Evolutionary conservation across 2,888 invertebrate genomes (phyloP), one percentile per base, ranked within the genome.

Genomic region (Liopterus haemorrhoidalis): DNA sequence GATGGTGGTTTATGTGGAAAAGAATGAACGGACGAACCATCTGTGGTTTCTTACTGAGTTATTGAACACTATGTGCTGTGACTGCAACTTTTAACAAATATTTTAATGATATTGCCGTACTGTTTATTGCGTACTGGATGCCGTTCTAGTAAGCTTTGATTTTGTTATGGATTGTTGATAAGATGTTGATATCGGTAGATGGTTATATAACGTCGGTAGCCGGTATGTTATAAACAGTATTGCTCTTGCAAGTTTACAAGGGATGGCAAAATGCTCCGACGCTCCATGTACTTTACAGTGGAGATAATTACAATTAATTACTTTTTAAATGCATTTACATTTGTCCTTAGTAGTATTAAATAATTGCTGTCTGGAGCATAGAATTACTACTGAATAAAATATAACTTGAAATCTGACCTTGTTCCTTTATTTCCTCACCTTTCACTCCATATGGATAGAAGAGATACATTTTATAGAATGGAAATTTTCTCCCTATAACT

Each of bases 221-320:
- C 24, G 47, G 39, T 37, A 31, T 49, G 40, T 50, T 52, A 51
- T 52, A 54, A 54, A 54, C 54, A 56, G 47, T 30, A 21, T 55
- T 54, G 52, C 48, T 49, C 22, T 31, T 39, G 39, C 32, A 53
- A 50, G 50, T 49, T 48, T 49, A 51, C 52, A 60, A 62, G 62
- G 62, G 63, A 62, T 63, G 63, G 62, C 62, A 63, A 63, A 64
- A 63, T 63, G 61, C 63, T 63, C 61, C 60, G 51, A 49, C 60
- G 52, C 57, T 58, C 57, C 56, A 54, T 55, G 56, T 55, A 48
- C 41, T 56, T 53, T 55, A 53, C 56, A 54, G 53, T 49, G 54
- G 56, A 59, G 59, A n/a, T 57, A 57, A 57, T 52, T 56, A 52
- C 49, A 45, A 37, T 45, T 41, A 52, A 56, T 54, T 57, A 57